Percentiles rank a stretch among this genome's conserved stretches.
Evolutionary conservation across 2,888 invertebrate genomes (phyloP).

Genomic region (Diloba caeruleocephala): DNA sequence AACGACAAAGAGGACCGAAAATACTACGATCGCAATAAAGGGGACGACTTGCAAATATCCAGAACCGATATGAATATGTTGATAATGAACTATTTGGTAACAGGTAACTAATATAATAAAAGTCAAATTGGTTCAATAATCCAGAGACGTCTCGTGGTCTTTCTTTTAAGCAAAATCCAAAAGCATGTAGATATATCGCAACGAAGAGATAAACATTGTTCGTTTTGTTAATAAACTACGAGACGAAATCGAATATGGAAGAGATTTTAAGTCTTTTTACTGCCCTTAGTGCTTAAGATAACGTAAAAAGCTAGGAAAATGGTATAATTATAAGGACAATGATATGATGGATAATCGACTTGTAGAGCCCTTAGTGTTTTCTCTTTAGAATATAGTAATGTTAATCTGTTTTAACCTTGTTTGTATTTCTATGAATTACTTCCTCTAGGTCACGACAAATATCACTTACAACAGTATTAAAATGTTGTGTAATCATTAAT

Average conservation of each 20-base stretch:
- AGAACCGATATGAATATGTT: constrained; percentile 98
- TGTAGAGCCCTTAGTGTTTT: too few relatives aligned
- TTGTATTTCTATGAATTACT: too few relatives aligned
- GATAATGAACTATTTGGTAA: constrained; percentile 99
- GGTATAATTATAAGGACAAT: too few relatives aligned
- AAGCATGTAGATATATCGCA: constrained; percentile 30
- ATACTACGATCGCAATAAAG: constrained; percentile 92
- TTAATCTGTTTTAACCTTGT: too few relatives aligned
- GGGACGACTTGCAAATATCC: constrained; percentile 94
- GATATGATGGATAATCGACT: too few relatives aligned
- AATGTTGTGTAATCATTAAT: too few relatives aligned
- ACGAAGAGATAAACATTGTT: constrained; percentile 41
- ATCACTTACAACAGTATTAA: too few relatives aligned
- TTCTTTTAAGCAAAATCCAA: constrained; percentile 4
- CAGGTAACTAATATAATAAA: constrained; percentile 90
- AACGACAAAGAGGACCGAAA: constrained; percentile 82
- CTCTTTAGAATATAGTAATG: too few relatives aligned
- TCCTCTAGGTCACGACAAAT: too few relatives aligned
- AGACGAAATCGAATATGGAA: constrained; percentile 5
- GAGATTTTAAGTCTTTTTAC: constrained; percentile 3
- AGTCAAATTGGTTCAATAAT: constrained; percentile 4
- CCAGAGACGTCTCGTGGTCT: not conserved
- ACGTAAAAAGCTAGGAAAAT: not conserved
- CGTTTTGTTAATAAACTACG: constrained; percentile 30
- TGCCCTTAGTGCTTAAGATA: not conserved